Evolutionary conservation across 92 coral and sea anemone species (phyloP).

Genomic region (Parazoanthus darwini): DNA sequence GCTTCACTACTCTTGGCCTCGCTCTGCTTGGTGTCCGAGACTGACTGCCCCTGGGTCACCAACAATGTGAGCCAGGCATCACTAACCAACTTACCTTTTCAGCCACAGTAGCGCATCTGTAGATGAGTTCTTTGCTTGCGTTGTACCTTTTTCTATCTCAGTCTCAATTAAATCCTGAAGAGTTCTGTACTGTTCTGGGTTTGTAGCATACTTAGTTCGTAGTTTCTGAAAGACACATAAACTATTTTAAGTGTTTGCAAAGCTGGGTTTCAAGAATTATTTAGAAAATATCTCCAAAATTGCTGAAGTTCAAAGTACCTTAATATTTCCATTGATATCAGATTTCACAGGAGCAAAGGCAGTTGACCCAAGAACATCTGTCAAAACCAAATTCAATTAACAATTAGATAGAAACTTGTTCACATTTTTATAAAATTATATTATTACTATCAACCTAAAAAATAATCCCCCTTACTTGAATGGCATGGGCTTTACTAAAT

Average conservation of each 20-base stretch:
- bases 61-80: no score
- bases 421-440: background rate
- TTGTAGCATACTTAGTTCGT: constrained; percentile 62
- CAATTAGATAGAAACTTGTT: background rate
- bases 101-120: constrained; percentile 98
- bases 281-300: background rate
- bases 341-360: constrained; percentile 98
- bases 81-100: constrained; percentile 69
- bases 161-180: constrained; percentile 83
- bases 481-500: no score
- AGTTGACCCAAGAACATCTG: constrained; percentile 89
- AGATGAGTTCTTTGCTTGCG: constrained; percentile 88
- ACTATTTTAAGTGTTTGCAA: background rate
- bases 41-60: no score
- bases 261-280: background rate
- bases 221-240: constrained; percentile 66
- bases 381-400: background rate
- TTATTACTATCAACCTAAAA: no score
- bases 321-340: constrained; percentile 93
- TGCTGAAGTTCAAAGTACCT: constrained; percentile 51
- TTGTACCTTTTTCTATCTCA: constrained; percentile 78
- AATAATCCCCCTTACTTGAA: no score
- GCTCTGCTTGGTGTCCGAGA: no score
- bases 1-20: no score
- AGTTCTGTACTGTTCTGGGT: constrained; percentile 73